Conservation (phyloP, 1,140 invertebrate genomes). For the Harpegnathos saltator region DNA sequence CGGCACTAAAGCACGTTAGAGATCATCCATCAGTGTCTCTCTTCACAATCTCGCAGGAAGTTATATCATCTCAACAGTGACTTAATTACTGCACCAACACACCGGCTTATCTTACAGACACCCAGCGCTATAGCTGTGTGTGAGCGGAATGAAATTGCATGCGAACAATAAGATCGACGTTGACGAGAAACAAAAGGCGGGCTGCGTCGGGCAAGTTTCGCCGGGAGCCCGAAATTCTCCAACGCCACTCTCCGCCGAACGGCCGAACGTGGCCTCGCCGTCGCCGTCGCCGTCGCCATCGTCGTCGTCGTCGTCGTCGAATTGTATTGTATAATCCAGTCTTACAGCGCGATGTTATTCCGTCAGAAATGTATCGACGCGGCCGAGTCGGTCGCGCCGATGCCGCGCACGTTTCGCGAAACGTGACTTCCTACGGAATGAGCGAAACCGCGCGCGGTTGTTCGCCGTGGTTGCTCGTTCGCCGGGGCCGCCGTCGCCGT, state of each 20-base stretch:
- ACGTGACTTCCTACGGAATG: constrained; percentile 69
- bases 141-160: no score
- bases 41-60: no score
- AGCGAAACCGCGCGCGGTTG: constrained; percentile 59
- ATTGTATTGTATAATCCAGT: constrained; percentile 50
- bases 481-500: constrained; percentile 34
- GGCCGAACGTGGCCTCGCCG: no score
- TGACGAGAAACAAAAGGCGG: constrained; percentile 1
- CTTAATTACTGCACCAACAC: background rate
- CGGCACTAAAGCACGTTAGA: no score
- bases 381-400: constrained; percentile 46
- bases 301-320: constrained; percentile 37
- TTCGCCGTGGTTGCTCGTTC: constrained; percentile 53
- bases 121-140: no score
- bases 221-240: background rate
- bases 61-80: background rate
- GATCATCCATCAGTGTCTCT: no score
- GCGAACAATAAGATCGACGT: background rate
- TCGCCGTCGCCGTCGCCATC: background rate
- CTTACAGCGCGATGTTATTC: constrained; percentile 63
- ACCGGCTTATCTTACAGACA: no score
- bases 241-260: background rate
- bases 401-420: constrained; percentile 72
- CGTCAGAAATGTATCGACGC: constrained; percentile 69
- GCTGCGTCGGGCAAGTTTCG: background rate